Evolutionary conservation across 37 sponge, comb jelly and placozoan species (phyloP), one percentile per base, ranked within the genome.

Genomic region (Haliclona indistincta): DNA sequence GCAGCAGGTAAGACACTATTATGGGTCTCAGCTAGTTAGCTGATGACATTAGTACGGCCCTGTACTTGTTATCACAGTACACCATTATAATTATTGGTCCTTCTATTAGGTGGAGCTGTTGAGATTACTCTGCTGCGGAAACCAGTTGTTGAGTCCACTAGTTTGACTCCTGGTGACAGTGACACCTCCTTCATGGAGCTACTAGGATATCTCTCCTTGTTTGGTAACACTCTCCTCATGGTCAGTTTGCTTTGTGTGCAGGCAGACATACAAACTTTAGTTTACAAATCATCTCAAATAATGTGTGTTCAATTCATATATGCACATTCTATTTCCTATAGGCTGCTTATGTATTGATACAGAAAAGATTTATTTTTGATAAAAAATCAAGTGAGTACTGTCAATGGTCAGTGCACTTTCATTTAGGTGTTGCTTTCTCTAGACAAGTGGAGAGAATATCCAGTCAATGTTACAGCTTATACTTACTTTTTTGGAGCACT

Each of bases 401-500:
- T 10, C 15, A 10, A 7, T 60, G 26, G 7, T 22, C 7, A 7
- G 26, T 26, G 32, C 26, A 60, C 30, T 47, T 22, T 60, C 61
- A 58, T 39, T 29, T 43, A 19, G 39, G n/a, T n/a, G n/a, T n/a
- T 56, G 20, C 61, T 38, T 8, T 45, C 6, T 38, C 17, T 69
- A 75, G 83, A 58, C 38, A 55, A 54, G 38, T 94, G 87, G 87
- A 74, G 56, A 43, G 47, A 82, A 5, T 53, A 77, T 37, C 95
- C 95, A 0, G 74, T 95, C 2, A 35, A 26, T 19, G 86, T 90
- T 52, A 87, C 88, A 11, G 79, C 86, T 0, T 90, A 83, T 77
- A 71, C 79, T 56, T 90, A 91, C 42, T 54, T 83, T 17, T 87
- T 90, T 71, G 95, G 95, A 28, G 70, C 91, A 25, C 7, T 95